A percentile compares a stretch with the other conserved stretches of the same genome.
Conservation (phyloP, 2,888 invertebrate species). For the Tetramorium bicarinatum region DNA sequence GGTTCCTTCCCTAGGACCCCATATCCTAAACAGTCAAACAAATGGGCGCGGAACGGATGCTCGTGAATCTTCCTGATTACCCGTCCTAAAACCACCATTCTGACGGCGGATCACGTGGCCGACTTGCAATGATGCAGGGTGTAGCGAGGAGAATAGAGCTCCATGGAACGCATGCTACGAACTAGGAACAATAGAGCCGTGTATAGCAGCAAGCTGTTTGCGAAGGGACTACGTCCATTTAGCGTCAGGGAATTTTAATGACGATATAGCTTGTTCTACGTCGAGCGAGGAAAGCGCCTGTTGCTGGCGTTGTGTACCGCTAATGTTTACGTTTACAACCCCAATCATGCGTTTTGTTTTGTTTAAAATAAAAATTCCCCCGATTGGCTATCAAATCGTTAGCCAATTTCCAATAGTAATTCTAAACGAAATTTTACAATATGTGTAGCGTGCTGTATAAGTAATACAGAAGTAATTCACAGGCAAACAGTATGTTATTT, state of each 20-base stretch:
- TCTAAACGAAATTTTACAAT: not conserved
- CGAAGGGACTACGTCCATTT: conserved; percentile 52
- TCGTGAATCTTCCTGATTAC: conserved; percentile 73
- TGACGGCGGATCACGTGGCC: conserved; percentile 54
- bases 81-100: conserved; percentile 43
- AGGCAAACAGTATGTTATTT: not conserved
- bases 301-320: conserved; percentile 39
- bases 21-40: conserved; percentile 60
- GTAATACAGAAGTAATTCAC: not conserved
- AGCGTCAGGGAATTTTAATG: conserved; percentile 65
- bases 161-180: conserved; percentile 2
- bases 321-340: conserved; percentile 8
- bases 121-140: conserved; percentile 33
- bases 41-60: conserved; percentile 53
- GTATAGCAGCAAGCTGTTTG: conserved; percentile 22
- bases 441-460: not conserved
- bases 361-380: not conserved
- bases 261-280: conserved; percentile 6
- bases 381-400: not conserved
- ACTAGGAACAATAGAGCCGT: conserved; percentile 28
- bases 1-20: not conserved
- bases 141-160: conserved; percentile 42
- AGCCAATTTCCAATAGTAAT: not conserved
- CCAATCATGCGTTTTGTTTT: not conserved
- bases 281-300: conserved; percentile 49